These are phyloP conservation scores for Schizaphis graminum DNA, from an alignment of 2,888 invertebrate species.

Conservation along the genomic window DNA sequence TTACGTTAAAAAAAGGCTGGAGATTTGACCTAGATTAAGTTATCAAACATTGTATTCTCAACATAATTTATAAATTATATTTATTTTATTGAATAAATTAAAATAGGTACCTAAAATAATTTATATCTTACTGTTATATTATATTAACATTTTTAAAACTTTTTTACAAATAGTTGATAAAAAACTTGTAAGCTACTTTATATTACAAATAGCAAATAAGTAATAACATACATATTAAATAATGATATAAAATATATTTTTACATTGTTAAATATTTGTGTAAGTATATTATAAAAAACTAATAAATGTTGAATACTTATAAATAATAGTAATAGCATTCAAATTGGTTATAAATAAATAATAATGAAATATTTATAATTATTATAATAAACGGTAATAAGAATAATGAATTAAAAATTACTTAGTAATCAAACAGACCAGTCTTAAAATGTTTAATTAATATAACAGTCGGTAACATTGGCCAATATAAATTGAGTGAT, in stretches of 20 bases:
- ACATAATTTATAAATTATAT: neutral
- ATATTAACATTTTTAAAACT: neutral
- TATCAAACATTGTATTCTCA: neutral
- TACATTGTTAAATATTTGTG: neutral
- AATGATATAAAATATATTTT: neutral
- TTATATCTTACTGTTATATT: neutral
- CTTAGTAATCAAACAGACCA: constrained; percentile 34
- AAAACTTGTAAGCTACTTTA: neutral
- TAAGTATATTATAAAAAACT: neutral
- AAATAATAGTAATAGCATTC: neutral
- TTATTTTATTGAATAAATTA: neutral
- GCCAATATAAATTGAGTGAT: neutral
- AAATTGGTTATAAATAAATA: neutral
- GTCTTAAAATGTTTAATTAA: constrained; percentile 41
- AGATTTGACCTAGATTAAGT: neutral
- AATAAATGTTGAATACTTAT: neutral
- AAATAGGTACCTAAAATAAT: neutral
- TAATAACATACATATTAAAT: neutral
- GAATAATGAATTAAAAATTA: constrained; percentile 23
- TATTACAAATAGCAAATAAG: neutral
- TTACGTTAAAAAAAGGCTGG: neutral
- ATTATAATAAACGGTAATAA: constrained; percentile 1
- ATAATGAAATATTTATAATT: neutral
- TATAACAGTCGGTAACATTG: constrained; percentile 35
- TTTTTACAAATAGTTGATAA: neutral